Evolutionary conservation across 2,113 vertebrate genomes (phyloP), one percentile per base, ranked within the genome.

Genomic region (Pseudorhombus dupliciocellatus): DNA sequence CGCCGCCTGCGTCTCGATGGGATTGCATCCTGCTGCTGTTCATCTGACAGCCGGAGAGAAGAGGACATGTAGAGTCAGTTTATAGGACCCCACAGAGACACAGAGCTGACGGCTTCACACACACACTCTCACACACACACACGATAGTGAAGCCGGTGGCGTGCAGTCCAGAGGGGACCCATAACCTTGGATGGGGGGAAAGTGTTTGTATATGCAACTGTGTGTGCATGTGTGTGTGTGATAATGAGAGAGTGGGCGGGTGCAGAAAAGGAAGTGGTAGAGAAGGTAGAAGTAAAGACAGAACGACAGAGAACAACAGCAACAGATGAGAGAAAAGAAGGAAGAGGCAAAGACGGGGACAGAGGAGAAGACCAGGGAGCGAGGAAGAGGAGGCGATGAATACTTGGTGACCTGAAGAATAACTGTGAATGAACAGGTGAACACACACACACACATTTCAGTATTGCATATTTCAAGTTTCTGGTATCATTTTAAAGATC

Each of bases 251-350:
- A 79, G 85, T 87, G 76, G 76, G 80, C 77, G 73, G 79, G 73
- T 80, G 82, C 72, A 85, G 80, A 77, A 80, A 73, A 87, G 88
- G 88, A 88, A 90, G 88, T 88, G 84, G 81, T 25, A 2, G 54
- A 52, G 83, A 81, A 85, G 85, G 82, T 83, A 83, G 84, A 88
- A 79, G 76, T 84, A 66, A 75, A 81, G 79, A 76, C 66, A 66
- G 73, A 76, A 77, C 78, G 48, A 68, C 78, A 82, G 66, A 83
- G 70, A 84, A 68, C 61, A 85, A 85, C 84, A 83, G 74, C 71
- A 85, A 87, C 83, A 83, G 75, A 84, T 77, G 81, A 76, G 58
- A 75, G 40, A 51, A 70, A 67, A 64, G 22, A 51, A 84, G 42
- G 54, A 58, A 20, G 66, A 66, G 57, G 18, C 20, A 67, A 31